A percentile compares a stretch with the other conserved stretches of the same genome.
Conservation (phyloP, 2,888 invertebrate genomes). For the Andrena bucephala region DNA sequence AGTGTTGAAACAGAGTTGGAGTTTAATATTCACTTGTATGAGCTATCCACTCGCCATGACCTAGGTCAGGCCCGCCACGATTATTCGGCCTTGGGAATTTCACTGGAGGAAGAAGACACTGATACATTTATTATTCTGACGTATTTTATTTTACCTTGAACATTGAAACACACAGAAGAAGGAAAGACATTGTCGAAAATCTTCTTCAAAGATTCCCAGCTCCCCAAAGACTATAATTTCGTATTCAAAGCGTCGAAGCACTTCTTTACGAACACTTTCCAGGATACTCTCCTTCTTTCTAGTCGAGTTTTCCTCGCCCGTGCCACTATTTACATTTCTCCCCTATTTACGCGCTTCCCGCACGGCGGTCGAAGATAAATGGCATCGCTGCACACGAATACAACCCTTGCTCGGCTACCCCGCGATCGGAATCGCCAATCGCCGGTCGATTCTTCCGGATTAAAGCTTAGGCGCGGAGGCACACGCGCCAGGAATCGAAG, state of each 20-base stretch:
- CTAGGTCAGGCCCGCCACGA: conserved; percentile 50
- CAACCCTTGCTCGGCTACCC: conserved; percentile 10
- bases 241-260: too few relatives aligned
- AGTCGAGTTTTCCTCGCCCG: conserved; percentile 21
- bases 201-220: too few relatives aligned
- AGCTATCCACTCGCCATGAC: conserved; percentile 41
- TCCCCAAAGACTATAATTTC: too few relatives aligned
- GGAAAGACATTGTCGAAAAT: too few relatives aligned
- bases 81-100: conserved; percentile 42
- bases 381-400: conserved; percentile 4
- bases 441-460: conserved; percentile 29
- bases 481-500: conserved; percentile 23
- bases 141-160: too few relatives aligned
- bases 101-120: conserved; percentile 30
- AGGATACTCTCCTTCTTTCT: not conserved
- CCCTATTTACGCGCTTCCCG: conserved; percentile 13
- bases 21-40: conserved; percentile 16
- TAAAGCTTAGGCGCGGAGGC: conserved; percentile 7
- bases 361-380: conserved; percentile 41
- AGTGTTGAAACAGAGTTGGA: conserved; percentile 25
- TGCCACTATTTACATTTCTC: conserved; percentile 45
- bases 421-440: conserved; percentile 30
- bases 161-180: too few relatives aligned
- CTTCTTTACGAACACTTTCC: too few relatives aligned
- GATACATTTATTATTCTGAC: not conserved